Conservation (phyloP, 35 echinoderm and acorn worm genomes). For the Apostichopus japonicus region DNA sequence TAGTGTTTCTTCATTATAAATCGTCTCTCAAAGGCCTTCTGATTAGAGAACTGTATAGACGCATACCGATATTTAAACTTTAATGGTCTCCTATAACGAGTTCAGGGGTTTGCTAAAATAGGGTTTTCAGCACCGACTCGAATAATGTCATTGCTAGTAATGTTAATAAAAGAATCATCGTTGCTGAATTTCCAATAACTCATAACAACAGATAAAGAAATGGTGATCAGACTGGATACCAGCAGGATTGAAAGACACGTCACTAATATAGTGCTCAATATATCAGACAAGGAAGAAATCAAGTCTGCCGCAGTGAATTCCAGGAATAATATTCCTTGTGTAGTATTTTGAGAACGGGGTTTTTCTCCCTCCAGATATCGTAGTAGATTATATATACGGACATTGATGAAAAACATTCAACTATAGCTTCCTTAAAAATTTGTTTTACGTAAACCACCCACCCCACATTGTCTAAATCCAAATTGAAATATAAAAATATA, state of each 20-base stretch:
- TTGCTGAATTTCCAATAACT: conserved; percentile 49
- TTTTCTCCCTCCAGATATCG: conserved; percentile 44
- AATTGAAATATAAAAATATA: not conserved
- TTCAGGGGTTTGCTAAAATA: not conserved
- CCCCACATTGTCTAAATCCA: conserved; percentile 18
- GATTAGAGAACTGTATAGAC: conserved; percentile 11
- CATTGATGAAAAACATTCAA: conserved; percentile 12
- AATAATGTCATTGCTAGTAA: not conserved
- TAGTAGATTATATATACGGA: not conserved
- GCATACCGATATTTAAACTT: no score
- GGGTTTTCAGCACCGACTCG: not conserved
- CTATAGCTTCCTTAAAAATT: conserved; percentile 26
- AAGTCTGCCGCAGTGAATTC: conserved; percentile 42
- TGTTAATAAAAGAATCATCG: not conserved
- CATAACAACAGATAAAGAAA: not conserved
- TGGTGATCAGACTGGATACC: conserved; percentile 38
- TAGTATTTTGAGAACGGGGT: conserved; percentile 28
- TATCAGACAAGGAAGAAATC: conserved; percentile 33
- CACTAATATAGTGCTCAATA: not conserved
- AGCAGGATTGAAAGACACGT: not conserved
- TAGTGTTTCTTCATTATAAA: not conserved
- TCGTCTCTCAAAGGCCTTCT: conserved; percentile 7
- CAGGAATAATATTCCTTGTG: conserved; percentile 42
- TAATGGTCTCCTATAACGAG: not conserved
- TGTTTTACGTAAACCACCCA: conserved; percentile 1